phyloP scores from a whole-genome alignment of 2,888 invertebrate genomes.

The Girardia tigrina region DNA sequence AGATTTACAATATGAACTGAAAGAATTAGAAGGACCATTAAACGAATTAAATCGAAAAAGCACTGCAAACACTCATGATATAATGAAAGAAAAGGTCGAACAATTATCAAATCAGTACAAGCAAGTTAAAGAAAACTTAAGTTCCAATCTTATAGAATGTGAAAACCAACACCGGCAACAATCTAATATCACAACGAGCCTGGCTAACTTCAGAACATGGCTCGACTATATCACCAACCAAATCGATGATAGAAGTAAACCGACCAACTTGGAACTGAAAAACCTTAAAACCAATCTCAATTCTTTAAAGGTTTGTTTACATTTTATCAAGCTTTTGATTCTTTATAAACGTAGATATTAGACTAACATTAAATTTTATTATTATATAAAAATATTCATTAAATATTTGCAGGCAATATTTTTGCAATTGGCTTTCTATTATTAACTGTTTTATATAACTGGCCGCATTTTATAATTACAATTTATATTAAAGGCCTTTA shows the following conservation, averaged over 20 bases:
- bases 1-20: not conserved
- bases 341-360: not conserved
- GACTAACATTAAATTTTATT: not conserved
- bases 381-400: not conserved
- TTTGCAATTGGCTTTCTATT: not conserved
- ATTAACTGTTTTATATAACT: too few species aligned
- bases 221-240: not conserved
- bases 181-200: not conserved
- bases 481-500: too few species aligned
- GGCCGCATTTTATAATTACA: too few species aligned
- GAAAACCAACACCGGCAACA: not conserved
- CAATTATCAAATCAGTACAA: not conserved
- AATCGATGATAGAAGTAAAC: not conserved
- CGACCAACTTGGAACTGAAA: not conserved
- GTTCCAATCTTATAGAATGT: not conserved
- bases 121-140: not conserved
- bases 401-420: not conserved
- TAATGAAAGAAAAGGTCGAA: not conserved
- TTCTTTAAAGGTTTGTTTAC: not conserved
- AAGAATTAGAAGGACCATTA: not conserved
- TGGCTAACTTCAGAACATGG: not conserved
- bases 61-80: not conserved
- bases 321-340: not conserved
- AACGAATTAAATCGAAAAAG: not conserved
- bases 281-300: not conserved